phyloP scores from a whole-genome alignment of 35 echinoderm and acorn worm genomes.

The Apostichopus japonicus region DNA sequence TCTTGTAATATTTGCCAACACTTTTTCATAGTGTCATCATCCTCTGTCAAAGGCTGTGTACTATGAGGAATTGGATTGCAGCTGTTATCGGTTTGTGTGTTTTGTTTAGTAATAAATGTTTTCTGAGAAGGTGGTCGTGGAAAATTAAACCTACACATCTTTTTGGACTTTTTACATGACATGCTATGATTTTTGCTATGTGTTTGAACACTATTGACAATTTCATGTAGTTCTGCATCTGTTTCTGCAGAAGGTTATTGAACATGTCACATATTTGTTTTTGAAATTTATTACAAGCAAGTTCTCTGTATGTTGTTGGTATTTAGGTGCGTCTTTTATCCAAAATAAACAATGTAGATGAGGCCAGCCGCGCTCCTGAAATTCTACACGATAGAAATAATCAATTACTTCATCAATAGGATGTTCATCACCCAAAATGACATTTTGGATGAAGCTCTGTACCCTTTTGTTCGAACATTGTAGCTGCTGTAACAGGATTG shows the following conservation, averaged over 20 bases:
- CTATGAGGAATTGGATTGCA: too few species aligned
- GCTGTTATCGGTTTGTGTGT: too few species aligned
- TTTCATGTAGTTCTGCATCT: constrained; percentile 69
- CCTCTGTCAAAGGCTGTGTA: too few species aligned
- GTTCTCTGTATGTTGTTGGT: constrained; percentile 19
- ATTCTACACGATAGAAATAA: constrained; percentile 66
- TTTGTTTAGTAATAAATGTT: too few species aligned
- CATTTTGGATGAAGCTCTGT: constrained; percentile 64
- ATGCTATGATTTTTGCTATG: constrained; percentile 72
- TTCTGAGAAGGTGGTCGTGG: constrained; percentile 52
- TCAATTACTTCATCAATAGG: constrained; percentile 69
- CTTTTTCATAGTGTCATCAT: too few species aligned
- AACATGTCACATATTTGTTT: constrained; percentile 68
- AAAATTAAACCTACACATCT: constrained; percentile 81
- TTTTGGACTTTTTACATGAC: constrained; percentile 45
- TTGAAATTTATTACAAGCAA: constrained; percentile 45
- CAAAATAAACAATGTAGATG: constrained; percentile 56
- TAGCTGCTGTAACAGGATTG: constrained; percentile 71
- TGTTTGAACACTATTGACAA: constrained; percentile 62
- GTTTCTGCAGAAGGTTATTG: constrained; percentile 20
- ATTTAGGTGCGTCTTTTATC: constrained; percentile 19
- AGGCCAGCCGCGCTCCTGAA: constrained; percentile 58
- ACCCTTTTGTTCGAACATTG: constrained; percentile 62
- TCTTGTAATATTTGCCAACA: too few species aligned
- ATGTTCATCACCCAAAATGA: constrained; percentile 58